A percentile compares a stretch with the other conserved stretches of the same genome.
Evolutionary conservation across 1,140 invertebrate genomes (phyloP).

Genomic region (Megathymus violae): DNA sequence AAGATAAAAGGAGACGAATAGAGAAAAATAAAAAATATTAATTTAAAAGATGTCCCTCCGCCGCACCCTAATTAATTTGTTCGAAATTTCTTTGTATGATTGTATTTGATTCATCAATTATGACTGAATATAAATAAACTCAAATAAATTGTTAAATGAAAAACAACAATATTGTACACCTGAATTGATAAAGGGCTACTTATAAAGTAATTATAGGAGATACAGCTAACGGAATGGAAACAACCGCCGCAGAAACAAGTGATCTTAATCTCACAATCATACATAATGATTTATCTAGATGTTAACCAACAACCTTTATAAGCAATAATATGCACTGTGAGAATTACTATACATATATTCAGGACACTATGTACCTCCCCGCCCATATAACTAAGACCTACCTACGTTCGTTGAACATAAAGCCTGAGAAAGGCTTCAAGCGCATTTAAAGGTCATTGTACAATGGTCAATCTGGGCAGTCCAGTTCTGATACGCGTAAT

Average conservation of each 20-base stretch:
- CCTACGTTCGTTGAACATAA: constrained; percentile 7
- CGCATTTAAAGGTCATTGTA: constrained; percentile 36
- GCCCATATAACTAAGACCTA: constrained; percentile 11
- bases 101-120: no score
- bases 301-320: constrained; percentile 24
- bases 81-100: no score
- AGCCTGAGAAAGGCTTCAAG: constrained; percentile 7
- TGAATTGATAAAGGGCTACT: no score
- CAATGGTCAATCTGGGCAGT: constrained; percentile 25
- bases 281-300: constrained; percentile 14
- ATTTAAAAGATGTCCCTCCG: no score
- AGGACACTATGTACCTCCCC: constrained; percentile 14
- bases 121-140: no score
- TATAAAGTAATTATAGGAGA: no score
- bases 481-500: constrained; percentile 20
- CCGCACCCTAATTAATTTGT: no score
- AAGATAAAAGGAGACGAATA: no score
- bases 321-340: constrained; percentile 6
- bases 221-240: background rate
- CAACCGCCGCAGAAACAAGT: background rate
- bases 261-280: constrained; percentile 8
- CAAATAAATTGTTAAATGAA: no score
- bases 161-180: background rate
- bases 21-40: no score
- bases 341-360: constrained; percentile 10